A percentile compares a stretch with the other conserved stretches of the same genome.
phyloP scores from a whole-genome alignment of 2,888 invertebrate genomes.

The Athalia rosae region DNA sequence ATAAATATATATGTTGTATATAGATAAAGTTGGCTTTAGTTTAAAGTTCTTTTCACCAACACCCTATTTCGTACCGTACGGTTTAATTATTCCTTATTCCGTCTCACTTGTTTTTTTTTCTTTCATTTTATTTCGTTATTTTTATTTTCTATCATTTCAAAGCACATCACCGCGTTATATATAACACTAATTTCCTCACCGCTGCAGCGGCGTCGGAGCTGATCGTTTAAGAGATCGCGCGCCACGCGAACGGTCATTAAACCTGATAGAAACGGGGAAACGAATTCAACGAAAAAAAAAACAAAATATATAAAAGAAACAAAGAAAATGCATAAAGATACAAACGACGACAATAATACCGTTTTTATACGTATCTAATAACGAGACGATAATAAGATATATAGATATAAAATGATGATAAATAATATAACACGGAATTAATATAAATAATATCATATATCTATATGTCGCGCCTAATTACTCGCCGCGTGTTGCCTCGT shows the following conservation, averaged over 20 bases:
- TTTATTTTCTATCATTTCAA: background rate
- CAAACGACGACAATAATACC: background rate
- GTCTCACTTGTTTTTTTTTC: background rate
- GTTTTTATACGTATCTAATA: too few relatives aligned
- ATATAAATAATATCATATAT: conserved; percentile 20
- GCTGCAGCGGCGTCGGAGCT: too few relatives aligned
- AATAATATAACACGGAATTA: background rate
- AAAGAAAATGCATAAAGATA: background rate
- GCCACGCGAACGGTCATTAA: background rate
- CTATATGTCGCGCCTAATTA: conserved; percentile 5
- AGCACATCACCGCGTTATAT: background rate
- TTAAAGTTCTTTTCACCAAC: too few relatives aligned
- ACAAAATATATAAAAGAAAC: background rate
- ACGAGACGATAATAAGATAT: background rate
- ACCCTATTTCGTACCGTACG: too few relatives aligned
- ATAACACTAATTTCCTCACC: background rate
- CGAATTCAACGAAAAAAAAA: background rate
- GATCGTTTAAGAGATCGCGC: too few relatives aligned
- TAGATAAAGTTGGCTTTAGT: too few relatives aligned
- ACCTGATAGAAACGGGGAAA: background rate
- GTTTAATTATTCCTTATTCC: too few relatives aligned
- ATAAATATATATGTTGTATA: too few relatives aligned
- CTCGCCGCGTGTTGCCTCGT: background rate
- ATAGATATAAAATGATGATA: conserved; percentile 11
- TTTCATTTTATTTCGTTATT: background rate